These are phyloP conservation scores for Antheraea mylitta DNA, from an alignment of 1,140 invertebrate species.

Conservation along the genomic window DNA sequence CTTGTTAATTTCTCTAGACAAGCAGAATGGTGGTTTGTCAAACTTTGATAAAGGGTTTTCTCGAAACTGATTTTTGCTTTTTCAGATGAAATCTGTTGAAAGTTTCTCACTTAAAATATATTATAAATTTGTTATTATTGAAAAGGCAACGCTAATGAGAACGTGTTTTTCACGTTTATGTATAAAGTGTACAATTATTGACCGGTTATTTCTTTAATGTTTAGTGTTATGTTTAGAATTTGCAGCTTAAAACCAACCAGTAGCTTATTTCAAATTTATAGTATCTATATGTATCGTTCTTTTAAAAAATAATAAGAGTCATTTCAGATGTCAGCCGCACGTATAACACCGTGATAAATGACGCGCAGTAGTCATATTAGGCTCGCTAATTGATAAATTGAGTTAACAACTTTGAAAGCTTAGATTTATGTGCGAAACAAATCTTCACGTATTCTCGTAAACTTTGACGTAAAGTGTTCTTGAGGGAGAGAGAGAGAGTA, in stretches of 20 bases:
- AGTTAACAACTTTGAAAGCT: not conserved
- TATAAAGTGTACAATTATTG: no score
- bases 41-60: constrained; percentile 17
- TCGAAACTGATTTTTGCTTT: not conserved
- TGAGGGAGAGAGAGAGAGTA: not conserved
- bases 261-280: not conserved
- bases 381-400: not conserved
- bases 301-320: not conserved
- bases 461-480: not conserved
- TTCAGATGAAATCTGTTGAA: not conserved
- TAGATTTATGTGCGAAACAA: not conserved
- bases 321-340: not conserved
- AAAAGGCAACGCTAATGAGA: no score
- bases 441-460: not conserved
- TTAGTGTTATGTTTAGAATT: no score
- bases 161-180: no score
- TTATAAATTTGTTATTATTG: not conserved
- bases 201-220: no score
- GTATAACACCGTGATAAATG: not conserved
- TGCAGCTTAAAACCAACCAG: no score
- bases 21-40: constrained; percentile 9
- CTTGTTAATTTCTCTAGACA: not conserved
- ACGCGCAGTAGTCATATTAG: not conserved
- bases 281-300: not conserved
- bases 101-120: not conserved